phyloP scores from a whole-genome alignment of 1,140 invertebrate genomes.

The Saxidomus purpurata region DNA sequence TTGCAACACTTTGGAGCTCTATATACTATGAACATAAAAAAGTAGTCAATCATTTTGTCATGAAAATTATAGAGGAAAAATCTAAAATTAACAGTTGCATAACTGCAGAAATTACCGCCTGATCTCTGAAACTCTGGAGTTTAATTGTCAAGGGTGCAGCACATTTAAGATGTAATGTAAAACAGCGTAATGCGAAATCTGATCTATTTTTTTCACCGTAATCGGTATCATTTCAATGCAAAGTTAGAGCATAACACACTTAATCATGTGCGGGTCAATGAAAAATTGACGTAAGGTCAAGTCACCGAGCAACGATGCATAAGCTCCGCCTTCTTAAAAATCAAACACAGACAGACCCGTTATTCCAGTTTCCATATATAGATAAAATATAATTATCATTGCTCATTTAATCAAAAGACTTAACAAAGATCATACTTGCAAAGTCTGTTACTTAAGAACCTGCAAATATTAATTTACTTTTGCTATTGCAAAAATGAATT shows the following conservation, averaged over 20 bases:
- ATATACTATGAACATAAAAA: no score
- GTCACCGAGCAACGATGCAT: constrained; percentile 39
- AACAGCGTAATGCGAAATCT: constrained; percentile 28
- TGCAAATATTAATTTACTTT: no score
- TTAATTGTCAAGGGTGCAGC: constrained; percentile 49
- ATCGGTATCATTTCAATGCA: constrained; percentile 41
- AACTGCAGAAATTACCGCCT: neutral
- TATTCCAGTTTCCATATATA: neutral
- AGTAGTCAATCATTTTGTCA: neutral
- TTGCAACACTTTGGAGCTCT: no score
- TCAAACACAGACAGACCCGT: neutral
- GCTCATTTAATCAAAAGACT: no score
- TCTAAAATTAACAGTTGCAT: constrained; percentile 24
- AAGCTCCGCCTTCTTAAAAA: constrained; percentile 23
- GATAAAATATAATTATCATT: no score
- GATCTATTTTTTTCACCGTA: constrained; percentile 23
- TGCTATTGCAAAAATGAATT: no score
- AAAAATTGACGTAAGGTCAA: constrained; percentile 21
- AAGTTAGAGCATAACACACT: constrained; percentile 39
- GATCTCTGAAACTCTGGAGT: constrained; percentile 5
- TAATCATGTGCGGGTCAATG: constrained; percentile 56
- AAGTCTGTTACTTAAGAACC: no score
- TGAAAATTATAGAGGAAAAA: constrained; percentile 11
- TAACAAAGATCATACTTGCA: no score
- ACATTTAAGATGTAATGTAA: constrained; percentile 52